Conservation (phyloP, 1,140 invertebrate species). For the Drosophila guanche region DNA sequence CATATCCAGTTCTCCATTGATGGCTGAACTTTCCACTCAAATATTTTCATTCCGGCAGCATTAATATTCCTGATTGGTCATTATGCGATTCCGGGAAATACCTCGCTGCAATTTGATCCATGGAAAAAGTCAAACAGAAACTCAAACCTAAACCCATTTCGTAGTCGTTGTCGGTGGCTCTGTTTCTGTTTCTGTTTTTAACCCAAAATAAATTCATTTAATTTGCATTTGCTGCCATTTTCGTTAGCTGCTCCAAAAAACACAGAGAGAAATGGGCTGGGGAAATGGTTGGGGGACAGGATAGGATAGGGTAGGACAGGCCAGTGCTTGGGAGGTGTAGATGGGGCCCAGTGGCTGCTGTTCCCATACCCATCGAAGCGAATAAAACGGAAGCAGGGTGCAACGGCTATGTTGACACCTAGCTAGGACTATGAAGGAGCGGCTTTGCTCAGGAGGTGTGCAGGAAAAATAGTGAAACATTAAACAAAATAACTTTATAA, state of each 20-base stretch:
- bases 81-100: conserved; percentile 33
- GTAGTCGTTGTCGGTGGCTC: not conserved
- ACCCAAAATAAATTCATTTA: conserved; percentile 50
- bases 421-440: no score
- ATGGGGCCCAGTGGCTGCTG: conserved; percentile 4
- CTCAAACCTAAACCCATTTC: not conserved
- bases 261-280: not conserved
- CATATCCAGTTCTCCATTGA: not conserved
- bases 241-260: not conserved
- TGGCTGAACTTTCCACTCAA: conserved; percentile 16
- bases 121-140: conserved; percentile 3
- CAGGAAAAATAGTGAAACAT: no score
- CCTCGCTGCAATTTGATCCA: conserved; percentile 21
- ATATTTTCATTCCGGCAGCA: conserved; percentile 22
- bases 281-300: not conserved
- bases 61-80: conserved; percentile 42
- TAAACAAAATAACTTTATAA: no score
- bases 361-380: conserved; percentile 18
- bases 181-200: conserved; percentile 19
- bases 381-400: not conserved
- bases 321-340: not conserved
- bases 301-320: no score
- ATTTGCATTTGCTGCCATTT: conserved; percentile 51
- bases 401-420: not conserved
- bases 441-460: no score